Base-by-base conservation (phyloP, 92 coral and sea anemone genomes). In the Epizoanthus ramosus region DNA sequence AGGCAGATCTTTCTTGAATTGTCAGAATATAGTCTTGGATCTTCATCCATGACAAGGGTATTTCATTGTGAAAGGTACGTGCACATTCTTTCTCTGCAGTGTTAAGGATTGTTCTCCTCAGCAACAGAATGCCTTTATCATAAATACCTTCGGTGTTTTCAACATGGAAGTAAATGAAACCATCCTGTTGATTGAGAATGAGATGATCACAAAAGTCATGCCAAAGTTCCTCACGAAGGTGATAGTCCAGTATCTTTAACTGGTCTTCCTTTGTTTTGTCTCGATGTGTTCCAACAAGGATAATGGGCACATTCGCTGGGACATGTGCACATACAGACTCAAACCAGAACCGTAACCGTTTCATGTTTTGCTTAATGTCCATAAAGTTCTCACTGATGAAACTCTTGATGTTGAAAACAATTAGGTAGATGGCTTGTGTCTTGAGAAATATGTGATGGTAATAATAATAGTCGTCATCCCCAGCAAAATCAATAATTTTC, bases 401-500 rank as follows among this genome's bases (percentile, higher is more conserved):
- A 4, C 68, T 56, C 0, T 45, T 18, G 39, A 80, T 39, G 71
- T 86, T 68, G 16, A 89, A 89, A 47, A 82, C 92, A 47, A 89
- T 39, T 21, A 82, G n/a, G 41, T 86, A 86, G 22, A 86, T 12
- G 6, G 87, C 89, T 3, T 85, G 67, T 7, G 56, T 64, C 61
- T 68, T 86, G 13, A 86, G 71, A 69, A 89, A 89, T 45, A 89
- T 71, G 50, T 89, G 88, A 43, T 86, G 90, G 21, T 89, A 89
- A 0, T 73, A 77, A 43, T 81, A 59, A 47, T 86, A 82, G 17
- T 89, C 92, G 19, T 81, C 79, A 3, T 86, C 90, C 2, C 92
- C 92, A 60, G 85, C 93, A 83, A 90, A 90, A 76, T 90, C 93
- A 17, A 90, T 77, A 3, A 90, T 23, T 37, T 79, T 83, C 61